Conservation (phyloP, 2,888 invertebrate genomes). For the Mythimna albipuncta region DNA sequence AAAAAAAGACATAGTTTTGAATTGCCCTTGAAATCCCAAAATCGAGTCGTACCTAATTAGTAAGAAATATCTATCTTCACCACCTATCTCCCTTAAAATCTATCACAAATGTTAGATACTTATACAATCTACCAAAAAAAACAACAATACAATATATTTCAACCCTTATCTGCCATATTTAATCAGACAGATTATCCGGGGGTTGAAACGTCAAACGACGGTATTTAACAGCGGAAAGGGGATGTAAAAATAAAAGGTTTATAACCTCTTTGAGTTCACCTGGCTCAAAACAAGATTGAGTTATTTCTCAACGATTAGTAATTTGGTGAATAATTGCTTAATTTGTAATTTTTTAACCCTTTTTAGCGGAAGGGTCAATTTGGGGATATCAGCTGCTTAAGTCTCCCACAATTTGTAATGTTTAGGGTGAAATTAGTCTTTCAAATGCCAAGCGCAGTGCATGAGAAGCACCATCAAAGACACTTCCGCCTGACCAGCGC, state of each 20-base stretch:
- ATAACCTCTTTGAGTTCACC: slow-evolving; percentile 50
- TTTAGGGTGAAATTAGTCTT: neutral
- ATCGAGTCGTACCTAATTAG: slow-evolving; percentile 7
- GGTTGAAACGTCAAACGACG: slow-evolving; percentile 50
- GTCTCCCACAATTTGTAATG: slow-evolving; percentile 50
- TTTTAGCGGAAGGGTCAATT: slow-evolving; percentile 31
- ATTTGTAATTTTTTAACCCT: slow-evolving; percentile 61
- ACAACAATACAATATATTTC: slow-evolving; percentile 57
- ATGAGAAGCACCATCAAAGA: too few species aligned
- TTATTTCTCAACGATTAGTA: slow-evolving; percentile 61
- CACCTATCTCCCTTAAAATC: slow-evolving; percentile 5
- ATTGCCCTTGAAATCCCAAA: neutral
- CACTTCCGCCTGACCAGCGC: too few species aligned
- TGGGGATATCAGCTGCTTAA: slow-evolving; percentile 42
- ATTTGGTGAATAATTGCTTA: slow-evolving; percentile 57
- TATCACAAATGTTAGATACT: neutral
- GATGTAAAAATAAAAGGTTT: slow-evolving; percentile 68
- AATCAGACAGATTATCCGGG: slow-evolving; percentile 74
- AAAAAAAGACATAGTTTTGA: neutral
- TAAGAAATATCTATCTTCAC: neutral
- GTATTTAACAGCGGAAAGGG: slow-evolving; percentile 68
- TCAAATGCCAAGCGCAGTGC: too few species aligned
- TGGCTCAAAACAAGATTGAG: slow-evolving; percentile 59
- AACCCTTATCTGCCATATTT: slow-evolving; percentile 73
- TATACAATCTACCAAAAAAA: slow-evolving; percentile 48